Percentiles rank a stretch among this genome's conserved stretches.
phyloP scores from a whole-genome alignment of 2,113 vertebrate species.

The Bujurquina vittata region DNA sequence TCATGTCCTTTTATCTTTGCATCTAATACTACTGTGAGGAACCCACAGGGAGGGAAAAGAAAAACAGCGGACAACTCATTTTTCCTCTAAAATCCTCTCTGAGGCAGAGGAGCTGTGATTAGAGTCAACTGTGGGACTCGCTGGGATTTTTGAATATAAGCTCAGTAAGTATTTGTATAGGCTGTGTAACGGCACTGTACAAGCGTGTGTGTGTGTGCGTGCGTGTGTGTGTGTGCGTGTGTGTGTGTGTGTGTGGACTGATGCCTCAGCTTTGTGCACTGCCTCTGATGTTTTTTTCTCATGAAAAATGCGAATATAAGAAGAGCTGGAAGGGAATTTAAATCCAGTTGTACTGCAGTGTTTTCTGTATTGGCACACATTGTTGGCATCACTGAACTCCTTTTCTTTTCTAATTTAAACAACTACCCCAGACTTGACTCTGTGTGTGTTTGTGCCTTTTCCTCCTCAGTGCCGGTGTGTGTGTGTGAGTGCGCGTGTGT shows the following conservation, averaged over 20 bases:
- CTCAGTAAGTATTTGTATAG: conserved; percentile 66
- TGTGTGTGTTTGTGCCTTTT: conserved; percentile 29
- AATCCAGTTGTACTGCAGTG: conserved; percentile 56
- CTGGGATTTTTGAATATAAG: conserved; percentile 48
- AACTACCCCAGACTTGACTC: conserved; percentile 68
- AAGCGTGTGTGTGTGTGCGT: conserved; percentile 5
- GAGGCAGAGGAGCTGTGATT: conserved; percentile 41
- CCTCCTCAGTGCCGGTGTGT: no score
- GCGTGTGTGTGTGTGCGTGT: neutral
- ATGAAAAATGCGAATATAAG: conserved; percentile 39
- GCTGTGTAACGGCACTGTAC: conserved; percentile 25
- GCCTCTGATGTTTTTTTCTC: conserved; percentile 57
- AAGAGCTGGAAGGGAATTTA: conserved; percentile 38
- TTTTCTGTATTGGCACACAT: conserved; percentile 31
- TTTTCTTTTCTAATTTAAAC: conserved; percentile 30
- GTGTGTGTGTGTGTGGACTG: neutral
- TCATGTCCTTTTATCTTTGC: conserved; percentile 61
- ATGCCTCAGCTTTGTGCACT: conserved; percentile 42
- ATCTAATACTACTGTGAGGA: conserved; percentile 60
- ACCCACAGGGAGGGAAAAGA: conserved; percentile 38
- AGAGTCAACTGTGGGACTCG: conserved; percentile 60
- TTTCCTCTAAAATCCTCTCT: conserved; percentile 45
- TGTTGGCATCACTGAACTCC: conserved; percentile 17
- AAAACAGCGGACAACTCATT: conserved; percentile 62
- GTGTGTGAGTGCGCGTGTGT: neutral